phyloP scores from a whole-genome alignment of 1,140 invertebrate species.

The Meloidogyne floridensis region DNA sequence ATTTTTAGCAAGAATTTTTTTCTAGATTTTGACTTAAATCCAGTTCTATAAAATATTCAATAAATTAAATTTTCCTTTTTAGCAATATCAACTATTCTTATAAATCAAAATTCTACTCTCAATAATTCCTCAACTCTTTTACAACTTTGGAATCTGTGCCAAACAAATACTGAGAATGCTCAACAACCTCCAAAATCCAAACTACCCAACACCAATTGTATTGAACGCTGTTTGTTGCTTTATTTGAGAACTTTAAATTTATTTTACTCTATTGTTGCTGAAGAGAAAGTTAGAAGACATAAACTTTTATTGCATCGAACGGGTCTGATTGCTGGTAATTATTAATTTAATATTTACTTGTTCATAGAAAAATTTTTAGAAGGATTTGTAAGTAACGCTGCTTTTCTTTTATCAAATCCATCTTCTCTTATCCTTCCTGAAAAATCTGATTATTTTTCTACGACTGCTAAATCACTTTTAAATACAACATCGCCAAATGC shows the following conservation, averaged over 20 bases:
- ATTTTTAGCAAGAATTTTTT: no score
- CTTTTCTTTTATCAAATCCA: slow-evolving; percentile 16
- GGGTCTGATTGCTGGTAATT: slow-evolving; percentile 12
- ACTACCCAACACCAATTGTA: background rate
- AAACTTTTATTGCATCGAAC: background rate
- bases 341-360: background rate
- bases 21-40: no score
- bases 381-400: slow-evolving; percentile 1
- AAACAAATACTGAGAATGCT: background rate
- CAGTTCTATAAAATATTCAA: no score
- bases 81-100: background rate
- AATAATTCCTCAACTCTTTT: background rate
- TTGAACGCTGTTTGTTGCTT: slow-evolving; percentile 28
- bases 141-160: background rate
- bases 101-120: background rate
- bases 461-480: background rate
- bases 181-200: background rate
- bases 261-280: slow-evolving; percentile 41
- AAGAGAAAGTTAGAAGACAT: slow-evolving; percentile 30
- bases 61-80: slow-evolving; percentile 2
- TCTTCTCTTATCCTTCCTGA: background rate
- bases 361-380: background rate
- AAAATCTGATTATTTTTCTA: background rate
- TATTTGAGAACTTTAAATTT: slow-evolving; percentile 39
- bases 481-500: background rate